Evolutionary conservation across 2,888 invertebrate genomes (phyloP).

Genomic region (Scaptomyza cyrtandrae): DNA sequence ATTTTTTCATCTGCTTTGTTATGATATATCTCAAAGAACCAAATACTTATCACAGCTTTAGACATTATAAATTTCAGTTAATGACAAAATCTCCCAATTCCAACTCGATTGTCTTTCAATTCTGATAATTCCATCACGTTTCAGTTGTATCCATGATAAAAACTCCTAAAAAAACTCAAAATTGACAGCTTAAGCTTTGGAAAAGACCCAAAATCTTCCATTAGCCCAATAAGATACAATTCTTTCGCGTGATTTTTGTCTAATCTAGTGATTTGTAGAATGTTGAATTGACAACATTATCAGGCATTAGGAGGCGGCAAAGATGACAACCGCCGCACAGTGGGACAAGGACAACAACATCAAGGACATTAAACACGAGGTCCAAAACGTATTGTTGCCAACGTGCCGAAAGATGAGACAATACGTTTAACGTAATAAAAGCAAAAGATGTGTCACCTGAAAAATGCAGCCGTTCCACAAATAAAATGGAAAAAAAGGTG

Average conservation of each 20-base stretch:
- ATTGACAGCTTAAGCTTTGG: slow-evolving; percentile 46
- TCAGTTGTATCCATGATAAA: slow-evolving; percentile 10
- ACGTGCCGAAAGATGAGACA: slow-evolving; percentile 75
- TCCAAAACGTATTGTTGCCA: slow-evolving; percentile 55
- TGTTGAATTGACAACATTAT: slow-evolving; percentile 71
- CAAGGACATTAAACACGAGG: slow-evolving; percentile 24
- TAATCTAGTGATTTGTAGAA: slow-evolving; percentile 68
- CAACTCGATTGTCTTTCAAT: background rate
- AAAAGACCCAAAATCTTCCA: slow-evolving; percentile 4
- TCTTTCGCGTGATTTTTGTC: slow-evolving; percentile 59
- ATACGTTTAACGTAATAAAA: slow-evolving; percentile 67
- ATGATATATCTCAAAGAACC: background rate
- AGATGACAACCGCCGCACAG: slow-evolving; percentile 72
- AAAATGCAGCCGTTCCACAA: slow-evolving; percentile 56
- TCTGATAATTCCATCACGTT: background rate
- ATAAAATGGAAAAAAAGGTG: slow-evolving; percentile 9
- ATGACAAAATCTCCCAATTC: background rate
- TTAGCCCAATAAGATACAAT: slow-evolving; percentile 2
- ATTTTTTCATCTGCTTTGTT: background rate
- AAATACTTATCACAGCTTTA: slow-evolving; percentile 8
- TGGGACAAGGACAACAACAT: slow-evolving; percentile 32
- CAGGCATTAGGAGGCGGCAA: slow-evolving; percentile 52
- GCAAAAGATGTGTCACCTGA: slow-evolving; percentile 72
- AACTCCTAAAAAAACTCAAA: background rate
- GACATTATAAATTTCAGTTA: background rate